These are phyloP conservation scores for Heliangelus exortis DNA, from an alignment of 2,797 vertebrate species.

Conservation along the genomic window DNA sequence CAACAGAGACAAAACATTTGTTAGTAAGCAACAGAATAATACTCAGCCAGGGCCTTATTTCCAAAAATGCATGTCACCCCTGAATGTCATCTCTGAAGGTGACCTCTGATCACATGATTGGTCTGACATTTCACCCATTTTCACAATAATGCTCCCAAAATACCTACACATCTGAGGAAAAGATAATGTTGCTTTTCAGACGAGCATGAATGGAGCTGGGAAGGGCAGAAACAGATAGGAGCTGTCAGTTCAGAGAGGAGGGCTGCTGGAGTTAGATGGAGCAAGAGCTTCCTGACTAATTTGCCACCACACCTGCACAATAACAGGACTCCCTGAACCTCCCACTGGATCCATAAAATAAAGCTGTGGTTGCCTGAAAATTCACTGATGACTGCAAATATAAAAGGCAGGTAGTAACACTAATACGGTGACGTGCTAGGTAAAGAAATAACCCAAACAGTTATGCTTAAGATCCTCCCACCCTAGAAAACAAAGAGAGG, in stretches of 20 bases:
- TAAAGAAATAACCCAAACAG: neutral
- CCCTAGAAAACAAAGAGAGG: neutral
- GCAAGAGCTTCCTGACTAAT: neutral
- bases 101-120: neutral
- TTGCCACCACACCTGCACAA: neutral
- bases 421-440: neutral
- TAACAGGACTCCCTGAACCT: neutral
- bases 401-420: neutral
- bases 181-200: neutral
- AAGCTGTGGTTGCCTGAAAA: neutral
- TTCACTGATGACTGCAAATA: neutral
- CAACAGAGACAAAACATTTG: slow-evolving; percentile 6
- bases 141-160: neutral
- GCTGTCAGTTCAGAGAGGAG: neutral
- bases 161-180: neutral
- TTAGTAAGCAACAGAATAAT: neutral
- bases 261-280: neutral
- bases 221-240: neutral
- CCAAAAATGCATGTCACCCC: neutral
- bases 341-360: neutral
- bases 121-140: neutral
- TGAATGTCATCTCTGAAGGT: neutral
- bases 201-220: neutral
- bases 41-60: neutral
- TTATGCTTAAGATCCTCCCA: neutral